These are phyloP conservation scores for Trachemys scripta DNA, from an alignment of 2,113 vertebrate species.

Conservation along the genomic window DNA sequence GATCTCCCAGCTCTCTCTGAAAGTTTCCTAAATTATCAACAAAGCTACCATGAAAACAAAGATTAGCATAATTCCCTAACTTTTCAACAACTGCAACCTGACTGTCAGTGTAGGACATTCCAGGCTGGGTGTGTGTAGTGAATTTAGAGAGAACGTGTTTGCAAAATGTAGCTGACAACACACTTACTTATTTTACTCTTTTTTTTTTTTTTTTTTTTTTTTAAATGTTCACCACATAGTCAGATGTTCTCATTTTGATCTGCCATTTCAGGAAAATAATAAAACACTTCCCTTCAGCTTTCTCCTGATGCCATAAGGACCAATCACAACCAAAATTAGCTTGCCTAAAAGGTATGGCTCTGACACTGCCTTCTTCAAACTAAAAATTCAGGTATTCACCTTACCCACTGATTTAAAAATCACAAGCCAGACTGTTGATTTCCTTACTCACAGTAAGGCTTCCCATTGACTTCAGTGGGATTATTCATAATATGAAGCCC, in stretches of 20 bases:
- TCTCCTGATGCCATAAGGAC: not conserved
- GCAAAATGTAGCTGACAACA: rapidly evolving
- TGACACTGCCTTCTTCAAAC: constrained; percentile 32
- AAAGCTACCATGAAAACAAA: not conserved
- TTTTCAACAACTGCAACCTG: not conserved
- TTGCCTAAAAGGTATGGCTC: not conserved
- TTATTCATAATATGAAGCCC: constrained; percentile 44
- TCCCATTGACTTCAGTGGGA: constrained; percentile 25
- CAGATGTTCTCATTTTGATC: not conserved
- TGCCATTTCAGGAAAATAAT: not conserved
- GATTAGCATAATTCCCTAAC: constrained; percentile 6
- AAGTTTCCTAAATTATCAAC: not conserved
- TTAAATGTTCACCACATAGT: not conserved
- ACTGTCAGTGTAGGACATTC: not conserved
- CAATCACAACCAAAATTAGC: not conserved
- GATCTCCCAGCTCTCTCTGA: not conserved
- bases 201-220: not conserved
- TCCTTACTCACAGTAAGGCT: constrained; percentile 11
- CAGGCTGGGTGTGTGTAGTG: not conserved
- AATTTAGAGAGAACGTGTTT: not conserved
- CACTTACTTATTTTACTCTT: not conserved
- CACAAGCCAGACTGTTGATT: not conserved
- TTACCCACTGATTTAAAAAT: constrained; percentile 2
- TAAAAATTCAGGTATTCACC: constrained; percentile 6
- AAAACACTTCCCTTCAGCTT: not conserved